A percentile compares a stretch with the other conserved stretches of the same genome.
These are phyloP conservation scores for Podarcis siculus DNA, from an alignment of 2,797 vertebrate genomes.

Conservation along the genomic window DNA sequence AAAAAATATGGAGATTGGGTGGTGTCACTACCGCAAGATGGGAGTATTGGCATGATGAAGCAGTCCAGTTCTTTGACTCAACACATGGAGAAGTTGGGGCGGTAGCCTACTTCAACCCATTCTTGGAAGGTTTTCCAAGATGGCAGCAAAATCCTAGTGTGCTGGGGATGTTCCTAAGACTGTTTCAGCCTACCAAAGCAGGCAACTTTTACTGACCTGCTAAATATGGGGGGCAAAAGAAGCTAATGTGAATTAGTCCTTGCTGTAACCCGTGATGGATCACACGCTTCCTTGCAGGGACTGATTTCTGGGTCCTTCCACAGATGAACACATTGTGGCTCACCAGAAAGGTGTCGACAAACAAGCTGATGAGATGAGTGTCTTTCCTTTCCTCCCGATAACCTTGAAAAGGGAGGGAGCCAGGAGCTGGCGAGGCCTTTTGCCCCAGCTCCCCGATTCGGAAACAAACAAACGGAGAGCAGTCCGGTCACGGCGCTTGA, in stretches of 20 bases:
- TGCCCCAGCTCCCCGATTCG: conserved; percentile 45
- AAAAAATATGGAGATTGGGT: background rate
- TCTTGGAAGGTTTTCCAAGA: background rate
- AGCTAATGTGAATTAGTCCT: background rate
- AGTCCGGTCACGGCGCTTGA: conserved; percentile 29
- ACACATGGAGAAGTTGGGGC: background rate
- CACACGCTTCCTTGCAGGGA: conserved; percentile 24
- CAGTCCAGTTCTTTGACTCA: no score
- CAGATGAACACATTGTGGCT: background rate
- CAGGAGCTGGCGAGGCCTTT: conserved; percentile 27
- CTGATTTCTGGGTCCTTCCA: background rate
- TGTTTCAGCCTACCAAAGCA: background rate
- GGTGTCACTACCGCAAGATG: background rate
- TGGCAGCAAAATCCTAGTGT: background rate
- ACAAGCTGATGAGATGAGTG: conserved; percentile 45
- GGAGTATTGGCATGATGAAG: background rate
- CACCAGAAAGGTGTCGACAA: conserved; percentile 38
- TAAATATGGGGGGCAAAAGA: background rate
- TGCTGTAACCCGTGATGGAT: background rate
- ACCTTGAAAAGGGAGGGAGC: conserved; percentile 31
- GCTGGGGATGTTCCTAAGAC: background rate
- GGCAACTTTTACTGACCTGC: background rate
- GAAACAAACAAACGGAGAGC: conserved; percentile 41
- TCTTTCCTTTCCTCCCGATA: conserved; percentile 30
- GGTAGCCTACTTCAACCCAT: no score